Percentiles rank a stretch among this genome's conserved stretches.
phyloP scores from a whole-genome alignment of 2,888 invertebrate species.

The Eueremaeus valkanovi region DNA sequence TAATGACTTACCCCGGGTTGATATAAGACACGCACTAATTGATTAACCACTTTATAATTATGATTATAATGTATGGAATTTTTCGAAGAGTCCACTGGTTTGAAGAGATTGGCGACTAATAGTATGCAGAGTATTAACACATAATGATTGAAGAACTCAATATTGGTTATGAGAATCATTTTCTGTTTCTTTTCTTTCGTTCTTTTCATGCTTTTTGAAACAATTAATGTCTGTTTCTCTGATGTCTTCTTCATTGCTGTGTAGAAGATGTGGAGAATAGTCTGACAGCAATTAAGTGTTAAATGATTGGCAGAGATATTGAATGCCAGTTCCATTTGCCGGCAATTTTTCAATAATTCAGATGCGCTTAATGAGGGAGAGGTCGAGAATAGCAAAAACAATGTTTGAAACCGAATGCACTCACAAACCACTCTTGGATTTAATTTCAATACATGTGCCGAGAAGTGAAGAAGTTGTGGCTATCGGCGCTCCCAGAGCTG shows the following conservation, averaged over 20 bases:
- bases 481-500: constrained; percentile 13
- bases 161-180: constrained; percentile 3
- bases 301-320: not conserved
- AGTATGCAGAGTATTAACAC: constrained; percentile 20
- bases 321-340: constrained; percentile 7
- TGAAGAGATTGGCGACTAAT: constrained; percentile 2
- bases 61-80: not conserved
- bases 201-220: not conserved
- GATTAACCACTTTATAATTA: not conserved
- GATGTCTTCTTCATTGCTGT: not conserved
- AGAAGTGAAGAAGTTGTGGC: constrained; percentile 6
- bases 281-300: not conserved
- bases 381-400: constrained; percentile 24
- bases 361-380: not conserved
- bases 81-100: not conserved
- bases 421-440: not conserved
- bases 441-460: not conserved
- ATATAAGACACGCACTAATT: constrained; percentile 10
- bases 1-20: constrained; percentile 21
- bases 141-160: not conserved
- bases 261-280: constrained; percentile 3
- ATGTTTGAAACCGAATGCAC: constrained; percentile 3
- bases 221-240: not conserved
- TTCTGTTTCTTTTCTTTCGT: not conserved
- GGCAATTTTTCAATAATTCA: not conserved